Evolutionary conservation across 1,140 invertebrate species (phyloP), one percentile per base, ranked within the genome.

Genomic region (Rhizoglyphus robini): DNA sequence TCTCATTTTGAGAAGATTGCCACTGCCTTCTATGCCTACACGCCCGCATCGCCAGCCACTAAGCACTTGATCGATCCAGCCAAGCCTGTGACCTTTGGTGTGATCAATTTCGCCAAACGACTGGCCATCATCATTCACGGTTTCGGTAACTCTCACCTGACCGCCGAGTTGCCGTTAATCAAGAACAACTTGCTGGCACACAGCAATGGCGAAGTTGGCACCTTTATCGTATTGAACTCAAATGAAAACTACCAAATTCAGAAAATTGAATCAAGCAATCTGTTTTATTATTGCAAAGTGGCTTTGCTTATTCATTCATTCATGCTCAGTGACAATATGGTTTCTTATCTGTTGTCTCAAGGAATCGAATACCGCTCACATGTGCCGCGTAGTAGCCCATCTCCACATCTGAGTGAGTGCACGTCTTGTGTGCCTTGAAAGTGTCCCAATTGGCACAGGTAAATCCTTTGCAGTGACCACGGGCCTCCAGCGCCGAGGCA

Each of bases 141-240:
- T 8, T 77, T 75, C 58, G 59, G 71, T 0, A 72, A 74, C 30
- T 71, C 71, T 54, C 68, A 70, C 5, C 60, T 67, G 11, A n/a
- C 41, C 1, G 8, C 36, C 15, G 73, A 72, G 72, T 67, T 76
- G 18, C n/a, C 23, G 23, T 18, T 20, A 13, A 25, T 60, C 2
- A 68, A 68, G 29, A 48, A 57, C 18, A 15, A 25, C 2, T 23
- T 65, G 60, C 20, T 65, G 34, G 32, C 30, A 34, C 34, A 63
- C 23, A 5, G n/a, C 2, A 20, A 5, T 18, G 3, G 1, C 2
- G n/a, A 41, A 34, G 32, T 63, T 15, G 58, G 58, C 15, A 27
- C 58, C 59, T 73, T 78, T 0, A 73, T 79, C n/a, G 59, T 73
- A 3, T 73, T 78, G 3, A 75, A 76, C 67, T 79, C 0, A 85